phyloP scores from a whole-genome alignment of 2,888 invertebrate genomes.

The Saturnia japonica region DNA sequence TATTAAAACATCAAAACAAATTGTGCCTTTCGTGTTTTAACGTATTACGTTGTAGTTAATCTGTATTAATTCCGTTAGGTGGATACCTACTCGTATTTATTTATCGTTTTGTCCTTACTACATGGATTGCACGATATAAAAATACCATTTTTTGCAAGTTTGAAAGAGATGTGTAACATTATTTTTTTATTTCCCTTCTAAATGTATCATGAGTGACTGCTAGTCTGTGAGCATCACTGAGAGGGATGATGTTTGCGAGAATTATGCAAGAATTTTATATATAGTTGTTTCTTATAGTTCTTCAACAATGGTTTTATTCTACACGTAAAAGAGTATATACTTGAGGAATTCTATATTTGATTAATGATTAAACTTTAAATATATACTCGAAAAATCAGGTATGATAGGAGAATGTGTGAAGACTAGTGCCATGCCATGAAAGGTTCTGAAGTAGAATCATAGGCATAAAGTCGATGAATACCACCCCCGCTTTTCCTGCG shows the following conservation, averaged over 20 bases:
- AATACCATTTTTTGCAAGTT: constrained; percentile 8
- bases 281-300: constrained; percentile 33
- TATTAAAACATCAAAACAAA: constrained; percentile 27
- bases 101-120: neutral
- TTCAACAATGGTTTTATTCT: constrained; percentile 16
- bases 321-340: constrained; percentile 34
- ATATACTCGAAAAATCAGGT: constrained; percentile 65
- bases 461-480: constrained; percentile 79
- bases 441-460: constrained; percentile 80
- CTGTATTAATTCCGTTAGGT: constrained; percentile 23
- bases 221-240: constrained; percentile 81
- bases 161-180: constrained; percentile 18
- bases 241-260: constrained; percentile 80
- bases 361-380: constrained; percentile 45
- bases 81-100: constrained; percentile 5
- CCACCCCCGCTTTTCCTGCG: constrained; percentile 79
- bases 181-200: constrained; percentile 11
- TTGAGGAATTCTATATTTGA: constrained; percentile 37
- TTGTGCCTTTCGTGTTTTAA: constrained; percentile 54
- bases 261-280: constrained; percentile 76
- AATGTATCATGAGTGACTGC: constrained; percentile 67
- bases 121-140: neutral
- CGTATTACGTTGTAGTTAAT: constrained; percentile 34
- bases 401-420: constrained; percentile 80
- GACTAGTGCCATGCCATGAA: constrained; percentile 82